Base-by-base conservation (phyloP, 2,888 invertebrate species). In the Ommatoiulus sabulosus region DNA sequence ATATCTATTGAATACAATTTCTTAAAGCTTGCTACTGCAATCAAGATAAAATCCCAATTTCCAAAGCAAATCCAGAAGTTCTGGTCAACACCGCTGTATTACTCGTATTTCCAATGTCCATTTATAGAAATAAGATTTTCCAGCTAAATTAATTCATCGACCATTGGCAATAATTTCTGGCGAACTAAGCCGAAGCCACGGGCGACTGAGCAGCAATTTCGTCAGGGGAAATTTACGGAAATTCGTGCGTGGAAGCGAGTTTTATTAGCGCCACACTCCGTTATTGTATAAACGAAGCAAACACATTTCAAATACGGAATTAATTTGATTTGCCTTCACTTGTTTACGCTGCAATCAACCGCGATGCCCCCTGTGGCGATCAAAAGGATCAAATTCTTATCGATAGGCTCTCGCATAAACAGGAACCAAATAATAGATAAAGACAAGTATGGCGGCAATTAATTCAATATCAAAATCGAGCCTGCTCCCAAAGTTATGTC, bases 301-400 rank as follows among this genome's bases (percentile, higher is more conserved):
- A 72, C 72, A 72, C 72, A 72, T 72, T 72, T 72, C 72, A 72
- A 72, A 72, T 72, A 72, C 72, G 24, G 72, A 72, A 72, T 72
- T 72, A 72, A 72, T 72, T 72, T 72, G 72, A 72, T 72, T 72
- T 72, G 72, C 7, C 20, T 72, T 72, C 72, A 72, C 72, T 72
- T 72, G 72, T 72, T 72, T 72, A 72, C 72, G 72, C 72, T 72
- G 72, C 72, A 72, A 72, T 72, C 72, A 72, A 72, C 72, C 72
- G 17, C 72, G 24, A 72, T 72, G 72, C 72, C 72, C 72, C 72
- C 72, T 72, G 72, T 72, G 72, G 72, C 72, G 72, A 72, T 72
- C 72, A 72, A 72, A 20, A 7, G 72, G 72, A 72, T 72, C 72
- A 72, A 72, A 72, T 72, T 72, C 72, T 72, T 72, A 72, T 72